Conservation (phyloP, 2,888 invertebrate genomes). For the Pristionchus fissidentatus region DNA sequence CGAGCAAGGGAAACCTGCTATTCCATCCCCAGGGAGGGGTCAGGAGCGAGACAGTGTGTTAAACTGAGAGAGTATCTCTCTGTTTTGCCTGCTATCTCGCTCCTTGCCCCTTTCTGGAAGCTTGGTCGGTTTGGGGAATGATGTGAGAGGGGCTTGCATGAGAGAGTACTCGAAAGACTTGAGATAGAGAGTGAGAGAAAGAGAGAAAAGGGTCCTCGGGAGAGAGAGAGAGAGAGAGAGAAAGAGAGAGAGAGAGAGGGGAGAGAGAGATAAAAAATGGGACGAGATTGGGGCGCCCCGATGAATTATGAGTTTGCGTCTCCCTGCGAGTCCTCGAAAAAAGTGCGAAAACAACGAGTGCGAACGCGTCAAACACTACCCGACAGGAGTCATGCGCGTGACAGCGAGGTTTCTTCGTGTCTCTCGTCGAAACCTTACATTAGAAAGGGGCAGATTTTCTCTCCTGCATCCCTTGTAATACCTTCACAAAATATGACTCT, state of each 20-base stretch:
- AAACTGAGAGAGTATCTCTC: background rate
- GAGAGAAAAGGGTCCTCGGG: conserved; percentile 45
- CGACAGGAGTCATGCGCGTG: too few relatives aligned
- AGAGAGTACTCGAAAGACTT: background rate
- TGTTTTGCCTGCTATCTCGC: background rate
- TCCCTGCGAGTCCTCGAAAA: too few relatives aligned
- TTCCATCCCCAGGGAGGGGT: too few relatives aligned
- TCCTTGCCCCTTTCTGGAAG: background rate
- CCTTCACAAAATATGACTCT: too few relatives aligned
- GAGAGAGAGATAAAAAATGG: background rate
- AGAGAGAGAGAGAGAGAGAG: conserved; percentile 31
- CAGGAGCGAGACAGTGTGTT: too few relatives aligned
- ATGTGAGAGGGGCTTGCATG: conserved; percentile 9
- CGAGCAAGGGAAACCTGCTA: background rate
- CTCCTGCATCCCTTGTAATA: too few relatives aligned
- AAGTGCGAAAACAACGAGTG: too few relatives aligned
- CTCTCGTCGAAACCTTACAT: too few relatives aligned
- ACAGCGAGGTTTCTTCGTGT: too few relatives aligned
- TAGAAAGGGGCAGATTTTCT: too few relatives aligned
- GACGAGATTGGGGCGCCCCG: background rate
- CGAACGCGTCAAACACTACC: too few relatives aligned
- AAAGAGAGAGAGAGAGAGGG: conserved; percentile 3
- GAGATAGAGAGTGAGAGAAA: conserved; percentile 16
- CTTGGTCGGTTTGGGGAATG: conserved; percentile 15
- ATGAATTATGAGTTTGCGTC: conserved; percentile 18